phyloP scores from a whole-genome alignment of 2,113 vertebrate genomes.

The Bufo gargarizans region DNA sequence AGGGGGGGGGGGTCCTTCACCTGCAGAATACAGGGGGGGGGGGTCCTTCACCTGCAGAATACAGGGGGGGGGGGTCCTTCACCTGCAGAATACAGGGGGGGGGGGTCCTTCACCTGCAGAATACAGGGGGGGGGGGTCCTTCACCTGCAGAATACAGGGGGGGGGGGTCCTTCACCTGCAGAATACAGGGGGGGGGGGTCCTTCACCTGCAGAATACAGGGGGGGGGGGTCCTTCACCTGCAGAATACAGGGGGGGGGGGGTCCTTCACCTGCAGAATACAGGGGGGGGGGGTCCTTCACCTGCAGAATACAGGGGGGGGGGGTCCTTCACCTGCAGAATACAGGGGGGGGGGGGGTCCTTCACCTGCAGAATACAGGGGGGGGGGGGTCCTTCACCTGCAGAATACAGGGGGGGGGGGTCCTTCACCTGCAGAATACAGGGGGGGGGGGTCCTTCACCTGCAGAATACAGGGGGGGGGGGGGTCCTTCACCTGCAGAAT shows the following conservation, averaged over 20 bases:
- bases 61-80: not conserved
- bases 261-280: conserved; percentile 2
- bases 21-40: not conserved
- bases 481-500: not conserved
- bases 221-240: not conserved
- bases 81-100: not conserved
- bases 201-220: too few relatives aligned
- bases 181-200: not conserved
- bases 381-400: not conserved
- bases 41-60: conserved; percentile 23
- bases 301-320: not conserved
- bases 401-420: not conserved
- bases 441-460: not conserved
- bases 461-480: not conserved
- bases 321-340: not conserved
- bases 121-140: not conserved
- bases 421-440: conserved; percentile 4
- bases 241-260: not conserved
- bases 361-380: too few relatives aligned
- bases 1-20: not conserved
- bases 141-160: conserved; percentile 9
- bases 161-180: not conserved
- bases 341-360: not conserved
- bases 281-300: not conserved
- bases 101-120: not conserved